These are phyloP conservation scores for Drosophila paulistorum DNA, from an alignment of 1,140 invertebrate genomes.

Conservation along the genomic window DNA sequence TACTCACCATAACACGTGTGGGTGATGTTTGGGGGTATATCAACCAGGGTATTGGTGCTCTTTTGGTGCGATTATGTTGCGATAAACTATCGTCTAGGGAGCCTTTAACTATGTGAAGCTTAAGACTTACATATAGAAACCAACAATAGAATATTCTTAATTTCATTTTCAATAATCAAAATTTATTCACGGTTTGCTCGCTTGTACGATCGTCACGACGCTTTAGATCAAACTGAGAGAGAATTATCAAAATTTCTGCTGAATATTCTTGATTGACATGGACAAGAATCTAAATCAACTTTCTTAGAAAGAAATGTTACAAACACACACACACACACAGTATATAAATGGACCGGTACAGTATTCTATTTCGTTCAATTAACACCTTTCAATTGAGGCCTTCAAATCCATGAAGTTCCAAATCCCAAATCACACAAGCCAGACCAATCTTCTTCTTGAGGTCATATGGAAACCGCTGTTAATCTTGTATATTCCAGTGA, in stretches of 20 bases:
- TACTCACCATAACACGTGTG: constrained; percentile 69
- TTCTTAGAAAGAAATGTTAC: constrained; percentile 63
- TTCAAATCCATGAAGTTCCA: constrained; percentile 10
- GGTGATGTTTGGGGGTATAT: constrained; percentile 74
- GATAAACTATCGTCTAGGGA: constrained; percentile 39
- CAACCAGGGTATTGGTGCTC: constrained; percentile 67
- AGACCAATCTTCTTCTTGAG: constrained; percentile 23
- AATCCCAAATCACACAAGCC: neutral
- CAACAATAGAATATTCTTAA: constrained; percentile 28
- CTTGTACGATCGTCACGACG: constrained; percentile 15
- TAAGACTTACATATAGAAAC: constrained; percentile 22
- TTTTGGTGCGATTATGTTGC: constrained; percentile 55
- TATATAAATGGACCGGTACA: neutral
- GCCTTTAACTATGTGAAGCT: constrained; percentile 17
- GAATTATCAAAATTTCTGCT: constrained; percentile 32
- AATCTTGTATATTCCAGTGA: constrained; percentile 73
- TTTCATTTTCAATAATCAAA: constrained; percentile 43
- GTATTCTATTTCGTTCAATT: constrained; percentile 52
- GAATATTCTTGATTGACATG: constrained; percentile 31
- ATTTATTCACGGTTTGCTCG: constrained; percentile 10
- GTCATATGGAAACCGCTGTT: constrained; percentile 64
- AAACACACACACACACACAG: constrained; percentile 29
- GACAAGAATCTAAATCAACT: constrained; percentile 27
- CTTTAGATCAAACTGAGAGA: constrained; percentile 37
- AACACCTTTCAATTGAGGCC: constrained; percentile 54